Conservation (phyloP, 2,888 invertebrate genomes). For the Timema podura region DNA sequence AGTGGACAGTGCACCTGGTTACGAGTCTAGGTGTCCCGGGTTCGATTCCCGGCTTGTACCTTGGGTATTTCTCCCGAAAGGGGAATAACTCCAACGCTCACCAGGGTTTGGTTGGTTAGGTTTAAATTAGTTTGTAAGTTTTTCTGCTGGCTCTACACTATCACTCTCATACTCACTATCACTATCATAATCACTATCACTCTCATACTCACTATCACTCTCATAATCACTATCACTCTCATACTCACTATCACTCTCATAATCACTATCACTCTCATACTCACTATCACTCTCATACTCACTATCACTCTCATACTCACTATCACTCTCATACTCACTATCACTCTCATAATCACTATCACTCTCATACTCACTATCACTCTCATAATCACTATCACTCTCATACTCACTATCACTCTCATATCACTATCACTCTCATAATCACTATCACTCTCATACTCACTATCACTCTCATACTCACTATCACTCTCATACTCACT, state of each 20-base stretch:
- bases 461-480: neutral
- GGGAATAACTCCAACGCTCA: too few relatives aligned
- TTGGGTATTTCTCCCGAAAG: too few relatives aligned
- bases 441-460: neutral
- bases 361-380: neutral
- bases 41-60: too few relatives aligned
- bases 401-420: neutral
- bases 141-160: too few relatives aligned
- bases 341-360: neutral
- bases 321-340: neutral
- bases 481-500: neutral
- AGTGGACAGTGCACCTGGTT: too few relatives aligned
- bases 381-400: neutral
- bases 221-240: neutral
- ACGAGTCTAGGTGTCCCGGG: too few relatives aligned
- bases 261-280: neutral
- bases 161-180: neutral
- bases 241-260: neutral
- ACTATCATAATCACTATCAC: neutral
- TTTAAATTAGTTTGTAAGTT: too few relatives aligned
- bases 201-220: neutral
- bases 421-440: neutral
- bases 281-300: neutral
- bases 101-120: too few relatives aligned
- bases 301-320: neutral